A percentile compares a stretch with the other conserved stretches of the same genome.
Evolutionary conservation across 2,113 vertebrate genomes (phyloP).

Genomic region (Anas platyrhynchos): DNA sequence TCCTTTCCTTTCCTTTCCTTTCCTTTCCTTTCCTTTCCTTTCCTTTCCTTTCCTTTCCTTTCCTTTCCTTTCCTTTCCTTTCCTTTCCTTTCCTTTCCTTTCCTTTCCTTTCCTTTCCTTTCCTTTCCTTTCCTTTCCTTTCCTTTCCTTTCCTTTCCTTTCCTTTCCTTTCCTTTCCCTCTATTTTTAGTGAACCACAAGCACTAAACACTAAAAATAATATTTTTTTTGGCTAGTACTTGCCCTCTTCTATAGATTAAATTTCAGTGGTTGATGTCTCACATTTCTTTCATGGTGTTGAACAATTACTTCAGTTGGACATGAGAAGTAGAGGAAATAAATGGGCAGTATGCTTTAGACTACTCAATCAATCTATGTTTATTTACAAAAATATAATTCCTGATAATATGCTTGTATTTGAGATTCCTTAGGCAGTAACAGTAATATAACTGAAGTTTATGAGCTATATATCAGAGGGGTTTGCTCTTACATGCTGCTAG

Average conservation of each 20-base stretch:
- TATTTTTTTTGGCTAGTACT: neutral
- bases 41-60: no score
- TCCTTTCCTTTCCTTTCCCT: no score
- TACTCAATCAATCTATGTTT: conserved; percentile 27
- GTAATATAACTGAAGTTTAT: neutral
- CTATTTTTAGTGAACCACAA: neutral
- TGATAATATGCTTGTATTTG: neutral
- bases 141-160: neutral
- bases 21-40: no score
- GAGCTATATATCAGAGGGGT: neutral
- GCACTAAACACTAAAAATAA: neutral
- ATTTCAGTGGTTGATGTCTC: neutral
- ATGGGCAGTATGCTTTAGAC: neutral
- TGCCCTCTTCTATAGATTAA: neutral
- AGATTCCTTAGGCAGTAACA: conserved; percentile 1
- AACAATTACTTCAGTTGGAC: neutral
- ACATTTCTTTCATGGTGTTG: neutral
- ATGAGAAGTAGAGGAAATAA: neutral
- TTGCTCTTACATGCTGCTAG: neutral
- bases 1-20: no score
- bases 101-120: neutral
- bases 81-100: no score
- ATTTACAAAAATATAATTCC: conserved; percentile 8
- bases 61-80: no score
- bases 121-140: neutral